phyloP scores from a whole-genome alignment of 1,140 invertebrate genomes.

The Neotoxoptera formosana region DNA sequence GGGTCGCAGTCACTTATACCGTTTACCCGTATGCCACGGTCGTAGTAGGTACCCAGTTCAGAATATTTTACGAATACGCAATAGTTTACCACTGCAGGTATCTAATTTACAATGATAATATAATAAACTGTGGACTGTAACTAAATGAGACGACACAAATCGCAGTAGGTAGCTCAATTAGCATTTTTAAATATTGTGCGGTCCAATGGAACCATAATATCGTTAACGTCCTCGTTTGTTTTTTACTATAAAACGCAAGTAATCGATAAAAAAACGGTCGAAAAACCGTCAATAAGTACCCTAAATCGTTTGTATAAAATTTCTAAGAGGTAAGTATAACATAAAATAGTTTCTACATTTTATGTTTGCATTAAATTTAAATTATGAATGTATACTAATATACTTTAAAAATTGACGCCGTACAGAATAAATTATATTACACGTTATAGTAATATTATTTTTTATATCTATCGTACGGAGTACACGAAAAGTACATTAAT shows the following conservation, averaged over 20 bases:
- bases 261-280: neutral
- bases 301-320: neutral
- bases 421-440: neutral
- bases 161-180: no score
- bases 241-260: neutral
- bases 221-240: neutral
- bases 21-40: neutral
- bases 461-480: neutral
- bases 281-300: neutral
- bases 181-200: neutral
- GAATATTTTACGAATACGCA: neutral
- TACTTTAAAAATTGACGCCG: neutral
- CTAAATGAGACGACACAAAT: no score
- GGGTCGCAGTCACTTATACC: neutral
- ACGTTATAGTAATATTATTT: neutral
- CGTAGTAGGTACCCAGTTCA: neutral
- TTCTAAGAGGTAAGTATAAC: neutral
- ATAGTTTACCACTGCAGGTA: neutral
- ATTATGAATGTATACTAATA: neutral
- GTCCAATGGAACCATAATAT: neutral
- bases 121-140: no score
- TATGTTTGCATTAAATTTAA: neutral
- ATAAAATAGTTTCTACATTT: neutral
- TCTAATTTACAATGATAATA: neutral
- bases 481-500: neutral